Evolutionary conservation across 2,113 vertebrate genomes (phyloP), one percentile per base, ranked within the genome.

Genomic region (Crocuta crocuta): DNA sequence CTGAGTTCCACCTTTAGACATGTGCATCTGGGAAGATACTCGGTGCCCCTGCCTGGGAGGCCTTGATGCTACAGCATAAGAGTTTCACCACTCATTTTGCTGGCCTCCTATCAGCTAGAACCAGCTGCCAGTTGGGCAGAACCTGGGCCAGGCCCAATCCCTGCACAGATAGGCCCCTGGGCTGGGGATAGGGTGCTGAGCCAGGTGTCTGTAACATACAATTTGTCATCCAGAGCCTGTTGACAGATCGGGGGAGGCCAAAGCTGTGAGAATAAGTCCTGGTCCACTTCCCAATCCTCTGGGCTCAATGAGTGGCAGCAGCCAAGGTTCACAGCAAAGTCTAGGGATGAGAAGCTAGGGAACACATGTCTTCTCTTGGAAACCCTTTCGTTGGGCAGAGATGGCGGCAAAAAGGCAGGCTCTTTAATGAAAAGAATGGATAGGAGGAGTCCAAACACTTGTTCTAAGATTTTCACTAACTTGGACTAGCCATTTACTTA

Each of bases 401-500:
- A 89, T 12, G 17, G 35, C 9, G 58, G 10, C 74, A 55, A n/a
- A 70, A 55, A 63, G 43, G 35, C 21, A 26, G 68, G 15, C 35
- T 58, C 16, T 55, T 45, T 63, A 48, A 31, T 71, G 23, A 73
- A 48, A 73, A 15, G 63, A 66, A 26, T 61, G 68, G 1, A 2
- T 28, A 4, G 4, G 11, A 53, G 16, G 28, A 45, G 39, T 79
- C 74, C 21, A 78, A 2, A 11, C 0, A 0, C 16, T 84, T 91
- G 35, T 95, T 90, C 61, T 94, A 66, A 50, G 2, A 2, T 66
- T 45, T 80, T 91, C 39, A 73, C 9, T 76, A 65, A 58, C 50
- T 80, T 80, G 50, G 68, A 82, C 45, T 39, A 39, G 39, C 3
- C 39, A 39, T 39, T 39, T 39, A 3, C 39, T 39, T 39, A 39